These are phyloP conservation scores for Drosophila mayri DNA, from an alignment of 1,140 invertebrate genomes.

Conservation along the genomic window DNA sequence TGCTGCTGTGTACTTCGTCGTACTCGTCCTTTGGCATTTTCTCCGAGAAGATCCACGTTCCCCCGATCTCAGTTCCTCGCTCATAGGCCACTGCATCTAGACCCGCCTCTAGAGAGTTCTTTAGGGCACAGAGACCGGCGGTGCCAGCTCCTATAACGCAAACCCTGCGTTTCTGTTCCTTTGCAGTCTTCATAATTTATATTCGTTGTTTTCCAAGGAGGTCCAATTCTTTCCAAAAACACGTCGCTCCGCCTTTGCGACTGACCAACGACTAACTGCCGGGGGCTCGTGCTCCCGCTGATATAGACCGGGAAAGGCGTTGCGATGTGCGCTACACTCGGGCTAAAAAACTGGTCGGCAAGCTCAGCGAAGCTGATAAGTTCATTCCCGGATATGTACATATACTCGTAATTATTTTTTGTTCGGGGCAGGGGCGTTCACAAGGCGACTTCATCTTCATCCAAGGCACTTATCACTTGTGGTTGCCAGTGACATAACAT, in stretches of 20 bases:
- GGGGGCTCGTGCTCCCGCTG: conserved; percentile 37
- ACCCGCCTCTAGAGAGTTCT: conserved; percentile 88
- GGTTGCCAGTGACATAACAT: conserved; percentile 35
- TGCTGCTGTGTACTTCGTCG: conserved; percentile 94
- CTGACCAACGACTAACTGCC: conserved; percentile 36
- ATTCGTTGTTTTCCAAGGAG: background rate
- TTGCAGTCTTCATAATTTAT: conserved; percentile 52
- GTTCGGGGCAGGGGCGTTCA: conserved; percentile 7
- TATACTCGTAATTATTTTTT: background rate
- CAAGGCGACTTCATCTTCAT: conserved; percentile 5
- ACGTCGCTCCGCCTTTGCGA: conserved; percentile 19
- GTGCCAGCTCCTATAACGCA: conserved; percentile 92
- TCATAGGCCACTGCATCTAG: conserved; percentile 89
- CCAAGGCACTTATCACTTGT: conserved; percentile 21
- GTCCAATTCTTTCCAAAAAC: conserved; percentile 1
- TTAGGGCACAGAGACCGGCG: conserved; percentile 90
- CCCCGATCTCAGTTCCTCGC: conserved; percentile 90
- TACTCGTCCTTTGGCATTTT: conserved; percentile 89
- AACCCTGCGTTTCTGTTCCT: conserved; percentile 63
- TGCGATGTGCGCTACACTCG: conserved; percentile 22
- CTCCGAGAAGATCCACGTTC: conserved; percentile 94
- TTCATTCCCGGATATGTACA: conserved; percentile 1
- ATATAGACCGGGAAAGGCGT: conserved; percentile 31
- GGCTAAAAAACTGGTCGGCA: background rate
- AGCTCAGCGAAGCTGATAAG: conserved; percentile 2